Evolutionary conservation across 2,888 invertebrate genomes (phyloP).

Genomic region (Amblyjoppa proteus): DNA sequence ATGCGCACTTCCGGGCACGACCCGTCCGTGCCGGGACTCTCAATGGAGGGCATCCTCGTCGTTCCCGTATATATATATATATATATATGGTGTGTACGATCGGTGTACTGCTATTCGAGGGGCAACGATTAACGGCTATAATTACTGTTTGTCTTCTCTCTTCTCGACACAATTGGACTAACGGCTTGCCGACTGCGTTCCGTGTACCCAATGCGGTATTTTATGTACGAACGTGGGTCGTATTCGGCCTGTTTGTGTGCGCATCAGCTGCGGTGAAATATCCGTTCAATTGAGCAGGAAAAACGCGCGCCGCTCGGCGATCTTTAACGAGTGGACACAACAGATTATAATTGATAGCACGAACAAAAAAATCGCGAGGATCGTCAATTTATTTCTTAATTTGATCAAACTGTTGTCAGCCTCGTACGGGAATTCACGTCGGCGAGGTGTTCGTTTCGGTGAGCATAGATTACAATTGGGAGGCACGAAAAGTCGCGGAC

Average conservation of each 20-base stretch:
- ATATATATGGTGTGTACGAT: background rate
- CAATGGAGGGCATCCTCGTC: constrained; percentile 57
- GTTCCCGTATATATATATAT: background rate
- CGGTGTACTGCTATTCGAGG: constrained; percentile 60
- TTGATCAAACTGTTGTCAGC: background rate
- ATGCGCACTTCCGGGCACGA: constrained; percentile 67
- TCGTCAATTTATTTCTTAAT: constrained; percentile 6
- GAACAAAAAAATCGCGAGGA: background rate
- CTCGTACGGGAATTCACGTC: background rate
- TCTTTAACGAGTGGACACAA: constrained; percentile 18
- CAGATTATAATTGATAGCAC: constrained; percentile 22
- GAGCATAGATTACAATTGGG: constrained; percentile 12
- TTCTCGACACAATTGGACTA: constrained; percentile 63
- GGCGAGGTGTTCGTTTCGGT: background rate
- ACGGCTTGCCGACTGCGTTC: constrained; percentile 42
- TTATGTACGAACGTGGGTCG: constrained; percentile 41
- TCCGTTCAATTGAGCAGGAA: constrained; percentile 50
- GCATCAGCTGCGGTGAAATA: constrained; percentile 25
- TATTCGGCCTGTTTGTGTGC: background rate
- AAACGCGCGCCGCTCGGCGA: constrained; percentile 20
- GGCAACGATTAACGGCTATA: constrained; percentile 73
- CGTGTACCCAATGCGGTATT: constrained; percentile 3
- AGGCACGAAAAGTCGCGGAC: constrained; percentile 6
- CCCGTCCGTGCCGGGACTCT: constrained; percentile 55
- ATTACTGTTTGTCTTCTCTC: constrained; percentile 75